Conservation (phyloP, 2,888 invertebrate genomes). For the Cheilosia soror region DNA sequence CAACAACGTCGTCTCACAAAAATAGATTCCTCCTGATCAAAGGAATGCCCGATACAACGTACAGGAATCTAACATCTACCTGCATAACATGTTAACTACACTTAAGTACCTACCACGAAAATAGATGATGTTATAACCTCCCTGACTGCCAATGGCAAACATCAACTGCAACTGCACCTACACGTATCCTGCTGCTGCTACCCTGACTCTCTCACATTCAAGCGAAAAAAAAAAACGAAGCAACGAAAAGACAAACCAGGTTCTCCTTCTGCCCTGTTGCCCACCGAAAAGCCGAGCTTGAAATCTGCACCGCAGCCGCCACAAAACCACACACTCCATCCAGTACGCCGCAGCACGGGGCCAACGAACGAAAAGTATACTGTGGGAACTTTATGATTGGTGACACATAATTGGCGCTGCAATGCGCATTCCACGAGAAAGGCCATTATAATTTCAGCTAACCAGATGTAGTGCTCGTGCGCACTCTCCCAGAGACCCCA, state of each 20-base stretch:
- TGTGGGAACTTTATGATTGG: slow-evolving; percentile 79
- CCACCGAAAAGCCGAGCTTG: slow-evolving; percentile 39
- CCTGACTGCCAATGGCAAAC: slow-evolving; percentile 72
- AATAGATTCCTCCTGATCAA: slow-evolving; percentile 14
- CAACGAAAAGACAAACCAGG: slow-evolving; percentile 56
- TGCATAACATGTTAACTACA: slow-evolving; percentile 34
- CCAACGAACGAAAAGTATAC: slow-evolving; percentile 76
- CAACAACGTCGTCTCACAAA: slow-evolving; percentile 4
- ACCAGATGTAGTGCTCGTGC: slow-evolving; percentile 75
- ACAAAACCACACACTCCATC: slow-evolving; percentile 46
- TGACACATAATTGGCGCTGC: slow-evolving; percentile 77
- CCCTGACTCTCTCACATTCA: slow-evolving; percentile 47
- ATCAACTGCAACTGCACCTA: slow-evolving; percentile 66
- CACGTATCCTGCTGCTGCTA: slow-evolving; percentile 49
- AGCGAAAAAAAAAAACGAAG: slow-evolving; percentile 12
- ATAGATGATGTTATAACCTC: slow-evolving; percentile 69
- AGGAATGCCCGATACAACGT: slow-evolving; percentile 27
- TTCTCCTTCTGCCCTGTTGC: slow-evolving; percentile 7
- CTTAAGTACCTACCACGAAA: slow-evolving; percentile 46
- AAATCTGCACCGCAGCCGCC: slow-evolving; percentile 46
- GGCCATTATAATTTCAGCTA: slow-evolving; percentile 76
- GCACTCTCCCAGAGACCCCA: slow-evolving; percentile 73
- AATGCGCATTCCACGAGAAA: slow-evolving; percentile 76
- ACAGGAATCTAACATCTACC: slow-evolving; percentile 23
- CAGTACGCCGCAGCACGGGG: slow-evolving; percentile 60